Evolutionary conservation across 2,888 invertebrate species (phyloP).

Genomic region (Zaprionus obscuricornis): DNA sequence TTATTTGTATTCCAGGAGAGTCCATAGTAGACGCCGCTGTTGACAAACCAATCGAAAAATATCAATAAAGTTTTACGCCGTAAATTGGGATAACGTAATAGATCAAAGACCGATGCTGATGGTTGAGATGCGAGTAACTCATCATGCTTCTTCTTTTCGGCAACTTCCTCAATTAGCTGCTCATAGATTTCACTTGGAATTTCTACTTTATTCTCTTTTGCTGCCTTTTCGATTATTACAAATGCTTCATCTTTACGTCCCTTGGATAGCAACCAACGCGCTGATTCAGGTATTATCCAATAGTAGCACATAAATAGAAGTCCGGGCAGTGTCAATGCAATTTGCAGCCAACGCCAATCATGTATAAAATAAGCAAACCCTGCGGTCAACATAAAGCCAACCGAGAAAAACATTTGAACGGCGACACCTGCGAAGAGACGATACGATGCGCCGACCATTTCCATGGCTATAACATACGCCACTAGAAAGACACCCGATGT

Average conservation of each 20-base stretch:
- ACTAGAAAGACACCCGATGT: constrained; percentile 91
- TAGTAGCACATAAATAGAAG: constrained; percentile 88
- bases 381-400: constrained; percentile 89
- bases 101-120: constrained; percentile 85
- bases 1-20: constrained; percentile 90
- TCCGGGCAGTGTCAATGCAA: constrained; percentile 88
- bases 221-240: constrained; percentile 86
- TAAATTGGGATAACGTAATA: constrained; percentile 87
- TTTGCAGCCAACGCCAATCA: constrained; percentile 89
- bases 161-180: constrained; percentile 84
- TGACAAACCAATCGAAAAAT: constrained; percentile 91
- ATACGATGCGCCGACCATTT: constrained; percentile 89
- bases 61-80: constrained; percentile 87
- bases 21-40: constrained; percentile 91
- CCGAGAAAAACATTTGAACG: constrained; percentile 89
- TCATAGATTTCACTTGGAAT: constrained; percentile 86
- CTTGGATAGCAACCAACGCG: constrained; percentile 88
- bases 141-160: constrained; percentile 73
- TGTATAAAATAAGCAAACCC: constrained; percentile 87
- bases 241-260: constrained; percentile 87
- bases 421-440: constrained; percentile 89
- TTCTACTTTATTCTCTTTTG: constrained; percentile 87
- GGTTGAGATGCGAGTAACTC: constrained; percentile 72
- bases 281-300: constrained; percentile 91
- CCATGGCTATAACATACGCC: constrained; percentile 90